phyloP scores from a whole-genome alignment of 2,113 vertebrate species.

The Pedetes capensis region DNA sequence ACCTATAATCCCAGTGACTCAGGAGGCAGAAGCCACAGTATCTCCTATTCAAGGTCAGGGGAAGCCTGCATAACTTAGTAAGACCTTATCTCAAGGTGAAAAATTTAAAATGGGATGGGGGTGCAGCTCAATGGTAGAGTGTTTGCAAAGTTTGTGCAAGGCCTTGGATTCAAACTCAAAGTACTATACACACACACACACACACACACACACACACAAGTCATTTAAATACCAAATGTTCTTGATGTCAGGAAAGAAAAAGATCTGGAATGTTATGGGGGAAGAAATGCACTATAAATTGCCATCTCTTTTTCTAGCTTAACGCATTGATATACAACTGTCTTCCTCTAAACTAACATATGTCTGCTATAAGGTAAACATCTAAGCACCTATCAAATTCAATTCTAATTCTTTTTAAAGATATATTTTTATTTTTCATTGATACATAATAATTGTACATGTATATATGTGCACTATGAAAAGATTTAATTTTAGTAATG shows the following conservation, averaged over 20 bases:
- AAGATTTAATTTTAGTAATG: background rate
- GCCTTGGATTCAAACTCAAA: too few species aligned
- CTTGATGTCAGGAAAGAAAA: background rate
- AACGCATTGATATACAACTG: accelerated
- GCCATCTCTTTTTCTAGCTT: background rate
- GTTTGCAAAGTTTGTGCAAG: too few species aligned
- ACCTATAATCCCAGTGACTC: too few species aligned
- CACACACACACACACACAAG: background rate
- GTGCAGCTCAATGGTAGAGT: too few species aligned
- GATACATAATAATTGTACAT: background rate
- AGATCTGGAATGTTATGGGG: background rate
- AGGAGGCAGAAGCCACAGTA: too few species aligned
- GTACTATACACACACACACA: too few species aligned
- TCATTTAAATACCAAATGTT: background rate
- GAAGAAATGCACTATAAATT: background rate
- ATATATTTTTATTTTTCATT: background rate
- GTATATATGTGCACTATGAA: background rate
- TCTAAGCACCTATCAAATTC: background rate
- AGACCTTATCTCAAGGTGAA: too few species aligned
- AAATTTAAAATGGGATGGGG: too few species aligned
- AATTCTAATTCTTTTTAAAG: background rate
- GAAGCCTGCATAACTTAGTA: too few species aligned
- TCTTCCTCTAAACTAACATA: background rate
- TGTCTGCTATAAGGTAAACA: background rate
- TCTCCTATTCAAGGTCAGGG: too few species aligned